Percentiles rank a stretch among this genome's conserved stretches.
These are phyloP conservation scores for Heterodera schachtii DNA, from an alignment of 1,140 invertebrate genomes.

Conservation along the genomic window DNA sequence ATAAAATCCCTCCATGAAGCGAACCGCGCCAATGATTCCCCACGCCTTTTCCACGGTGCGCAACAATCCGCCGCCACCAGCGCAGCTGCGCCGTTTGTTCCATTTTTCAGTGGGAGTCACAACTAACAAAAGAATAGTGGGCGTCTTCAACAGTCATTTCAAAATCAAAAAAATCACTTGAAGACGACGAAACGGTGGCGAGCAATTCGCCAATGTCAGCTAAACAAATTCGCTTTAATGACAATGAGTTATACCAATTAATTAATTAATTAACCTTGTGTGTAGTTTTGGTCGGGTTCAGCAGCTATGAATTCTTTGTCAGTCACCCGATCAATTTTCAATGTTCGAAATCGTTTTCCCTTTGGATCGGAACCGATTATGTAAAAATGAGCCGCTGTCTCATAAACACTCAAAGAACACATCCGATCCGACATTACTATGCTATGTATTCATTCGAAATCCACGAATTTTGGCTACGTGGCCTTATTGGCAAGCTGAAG, in stretches of 20 bases:
- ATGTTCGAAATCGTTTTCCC: conserved; percentile 49
- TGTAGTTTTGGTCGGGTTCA: conserved; percentile 58
- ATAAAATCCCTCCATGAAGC: conserved; percentile 64
- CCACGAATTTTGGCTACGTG: no score
- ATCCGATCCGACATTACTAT: conserved; percentile 6
- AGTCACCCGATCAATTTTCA: conserved; percentile 62
- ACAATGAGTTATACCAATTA: neutral
- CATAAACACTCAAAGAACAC: conserved; percentile 52
- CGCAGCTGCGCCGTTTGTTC: conserved; percentile 36
- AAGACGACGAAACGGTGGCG: conserved; percentile 60
- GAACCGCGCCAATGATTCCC: conserved; percentile 60
- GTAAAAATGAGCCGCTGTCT: conserved; percentile 61
- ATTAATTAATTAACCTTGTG: conserved; percentile 30
- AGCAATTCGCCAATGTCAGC: conserved; percentile 59
- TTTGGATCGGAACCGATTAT: conserved; percentile 60
- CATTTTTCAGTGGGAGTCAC: conserved; percentile 52
- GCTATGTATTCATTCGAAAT: no score
- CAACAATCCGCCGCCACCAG: conserved; percentile 43
- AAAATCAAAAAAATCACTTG: conserved; percentile 45
- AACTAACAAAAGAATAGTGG: conserved; percentile 31
- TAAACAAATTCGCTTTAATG: neutral
- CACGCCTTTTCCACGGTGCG: conserved; percentile 61
- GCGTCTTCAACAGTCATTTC: neutral
- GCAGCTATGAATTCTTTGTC: conserved; percentile 53
- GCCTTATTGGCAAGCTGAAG: no score